phyloP scores from a whole-genome alignment of 2,797 vertebrate species.

The Pyrocephalus nanus region DNA sequence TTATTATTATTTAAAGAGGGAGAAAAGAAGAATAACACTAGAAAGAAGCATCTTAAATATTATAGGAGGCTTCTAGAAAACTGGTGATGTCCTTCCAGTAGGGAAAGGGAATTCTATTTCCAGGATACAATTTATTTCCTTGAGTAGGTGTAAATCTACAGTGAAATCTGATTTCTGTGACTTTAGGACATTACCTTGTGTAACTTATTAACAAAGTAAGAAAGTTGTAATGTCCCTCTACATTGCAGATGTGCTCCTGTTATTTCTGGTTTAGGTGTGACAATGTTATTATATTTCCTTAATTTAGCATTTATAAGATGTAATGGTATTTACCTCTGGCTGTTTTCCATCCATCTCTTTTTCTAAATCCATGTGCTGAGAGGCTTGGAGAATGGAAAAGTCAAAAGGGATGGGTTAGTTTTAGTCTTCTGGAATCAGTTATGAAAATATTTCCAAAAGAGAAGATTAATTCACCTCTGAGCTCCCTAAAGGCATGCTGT shows the following conservation, averaged over 20 bases:
- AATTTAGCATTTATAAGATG: neutral
- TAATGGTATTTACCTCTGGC: neutral
- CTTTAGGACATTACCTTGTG: neutral
- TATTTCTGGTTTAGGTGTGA: neutral
- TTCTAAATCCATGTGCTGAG: neutral
- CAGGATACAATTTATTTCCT: neutral
- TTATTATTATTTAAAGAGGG: neutral
- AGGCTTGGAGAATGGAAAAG: neutral
- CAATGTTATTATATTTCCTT: neutral
- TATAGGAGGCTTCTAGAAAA: neutral
- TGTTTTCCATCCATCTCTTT: neutral
- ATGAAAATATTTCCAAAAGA: conserved; percentile 18
- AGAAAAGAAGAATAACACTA: neutral
- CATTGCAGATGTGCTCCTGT: neutral
- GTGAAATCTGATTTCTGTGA: neutral
- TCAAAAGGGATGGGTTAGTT: neutral
- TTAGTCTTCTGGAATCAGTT: neutral
- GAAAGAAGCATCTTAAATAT: neutral
- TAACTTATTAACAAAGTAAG: neutral
- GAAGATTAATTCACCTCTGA: conserved; percentile 13
- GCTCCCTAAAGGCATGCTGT: neutral
- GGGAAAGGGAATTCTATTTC: neutral
- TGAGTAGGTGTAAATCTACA: neutral
- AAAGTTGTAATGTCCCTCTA: neutral
- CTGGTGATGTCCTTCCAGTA: neutral